Evolutionary conservation across 2,888 invertebrate species (phyloP).

Genomic region (Tortrix viridana): DNA sequence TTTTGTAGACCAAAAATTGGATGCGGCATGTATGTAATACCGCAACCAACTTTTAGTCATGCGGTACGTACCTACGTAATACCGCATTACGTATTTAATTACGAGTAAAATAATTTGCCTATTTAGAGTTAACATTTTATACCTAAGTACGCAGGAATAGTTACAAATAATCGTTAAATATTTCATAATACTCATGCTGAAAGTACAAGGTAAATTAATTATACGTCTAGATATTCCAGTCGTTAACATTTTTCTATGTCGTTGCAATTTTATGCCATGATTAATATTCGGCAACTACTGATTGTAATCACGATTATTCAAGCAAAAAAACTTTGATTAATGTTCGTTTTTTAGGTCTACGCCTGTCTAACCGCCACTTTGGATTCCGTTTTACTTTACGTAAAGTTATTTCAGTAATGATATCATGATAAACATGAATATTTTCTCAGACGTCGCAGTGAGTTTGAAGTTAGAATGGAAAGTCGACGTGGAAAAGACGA

Average conservation of each 20-base stretch:
- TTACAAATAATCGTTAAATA: neutral
- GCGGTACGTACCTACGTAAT: too few relatives aligned
- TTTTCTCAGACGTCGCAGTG: constrained; percentile 18
- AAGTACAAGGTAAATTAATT: neutral
- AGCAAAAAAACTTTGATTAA: constrained; percentile 22
- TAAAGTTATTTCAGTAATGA: constrained; percentile 25
- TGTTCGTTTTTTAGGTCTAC: constrained; percentile 14
- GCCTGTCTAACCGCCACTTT: constrained; percentile 10
- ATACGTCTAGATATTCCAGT: constrained; percentile 10
- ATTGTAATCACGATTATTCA: constrained; percentile 8
- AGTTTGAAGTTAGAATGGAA: constrained; percentile 64
- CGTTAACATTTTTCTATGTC: constrained; percentile 5
- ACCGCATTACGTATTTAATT: too few relatives aligned
- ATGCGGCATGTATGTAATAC: too few relatives aligned
- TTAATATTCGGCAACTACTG: constrained; percentile 16
- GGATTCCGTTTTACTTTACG: constrained; percentile 16
- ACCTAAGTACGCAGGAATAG: neutral
- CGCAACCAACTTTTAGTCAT: too few relatives aligned
- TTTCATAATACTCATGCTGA: neutral
- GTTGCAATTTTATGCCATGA: constrained; percentile 9
- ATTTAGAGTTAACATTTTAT: neutral
- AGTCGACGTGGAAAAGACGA: constrained; percentile 61
- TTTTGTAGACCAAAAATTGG: too few relatives aligned
- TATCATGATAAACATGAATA: constrained; percentile 33
- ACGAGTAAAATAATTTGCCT: too few relatives aligned